Evolutionary conservation across 2,888 invertebrate species (phyloP), one percentile per base, ranked within the genome.

Genomic region (Dasypolia templi): DNA sequence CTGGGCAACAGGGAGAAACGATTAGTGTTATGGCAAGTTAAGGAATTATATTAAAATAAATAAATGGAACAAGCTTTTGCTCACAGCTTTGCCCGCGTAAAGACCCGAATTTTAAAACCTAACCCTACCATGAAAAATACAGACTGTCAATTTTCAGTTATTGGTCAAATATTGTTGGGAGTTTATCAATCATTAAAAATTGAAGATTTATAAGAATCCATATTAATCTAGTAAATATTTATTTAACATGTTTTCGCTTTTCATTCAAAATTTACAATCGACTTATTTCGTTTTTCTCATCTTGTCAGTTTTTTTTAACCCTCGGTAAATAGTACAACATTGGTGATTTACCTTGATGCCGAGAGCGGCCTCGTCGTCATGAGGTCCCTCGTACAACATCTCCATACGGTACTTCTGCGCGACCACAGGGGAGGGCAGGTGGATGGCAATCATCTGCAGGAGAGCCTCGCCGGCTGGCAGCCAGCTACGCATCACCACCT

Each of bases 381-480:
- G 97, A 72, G 99, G 99, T 89, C 99, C 99, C 96, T 99, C 99
- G 95, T 99, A 99, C 96, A 99, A 97, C 98, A 99, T 98, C 97
- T 99, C 99, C 98, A 99, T 99, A 96, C 99, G 98, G 97, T 99
- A 99, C 94, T 98, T 99, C 96, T 99, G 99, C 72, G 99, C 99
- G 77, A 99, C 99, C 70, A 99, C 99, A 5, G 99, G 99, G 44
- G 99, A 99, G 78, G 99, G 99, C 94, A 99, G 97, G 94, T 99
- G 99, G 94, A 99, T 99, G 96, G 99, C 99, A 96, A 99, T 99
- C 99, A 99, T 99, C 97, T 99, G 99, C 96, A 99, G 98, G 91
- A 99, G 97, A 91, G 99, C 99, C 95, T 99, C 99, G 88, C 99
- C 99, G 93, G 99, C 99, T 72, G 99, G 99, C 95, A 99, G 97